A percentile compares a stretch with the other conserved stretches of the same genome.
These are phyloP conservation scores for Stegodyphus mimosarum DNA, from an alignment of 1,140 invertebrate species.

Conservation along the genomic window DNA sequence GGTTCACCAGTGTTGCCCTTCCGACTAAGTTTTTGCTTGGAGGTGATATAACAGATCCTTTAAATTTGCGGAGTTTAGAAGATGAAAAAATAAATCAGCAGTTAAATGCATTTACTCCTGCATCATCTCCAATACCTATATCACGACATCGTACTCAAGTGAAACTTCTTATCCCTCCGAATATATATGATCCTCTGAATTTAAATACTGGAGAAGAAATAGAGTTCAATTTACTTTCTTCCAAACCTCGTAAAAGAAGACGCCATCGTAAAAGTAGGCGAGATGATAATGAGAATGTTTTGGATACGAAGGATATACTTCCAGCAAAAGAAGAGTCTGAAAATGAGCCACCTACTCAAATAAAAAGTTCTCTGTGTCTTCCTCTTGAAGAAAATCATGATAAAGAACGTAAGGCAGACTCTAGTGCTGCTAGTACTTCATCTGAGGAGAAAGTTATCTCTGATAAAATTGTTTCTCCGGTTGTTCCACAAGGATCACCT, in stretches of 20 bases:
- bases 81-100: constrained; percentile 84
- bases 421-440: background rate
- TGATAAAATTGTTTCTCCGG: constrained; percentile 92
- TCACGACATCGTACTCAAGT: constrained; percentile 84
- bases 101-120: constrained; percentile 86
- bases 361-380: background rate
- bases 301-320: background rate
- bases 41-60: constrained; percentile 93
- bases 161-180: constrained; percentile 91
- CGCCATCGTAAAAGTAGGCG: constrained; percentile 71
- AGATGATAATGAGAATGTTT: constrained; percentile 69
- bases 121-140: constrained; percentile 88
- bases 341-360: constrained; percentile 34
- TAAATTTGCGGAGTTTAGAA: constrained; percentile 92
- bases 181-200: constrained; percentile 91
- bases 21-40: constrained; percentile 94
- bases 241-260: constrained; percentile 62
- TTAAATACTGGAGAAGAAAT: constrained; percentile 81
- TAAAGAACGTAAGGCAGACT: background rate
- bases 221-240: constrained; percentile 78
- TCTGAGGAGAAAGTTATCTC: background rate
- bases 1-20: constrained; percentile 72
- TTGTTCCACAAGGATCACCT: constrained; percentile 77
- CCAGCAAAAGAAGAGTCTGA: constrained; percentile 53
- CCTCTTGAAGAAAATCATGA: background rate